phyloP scores from a whole-genome alignment of 2,797 vertebrate genomes.

The Sebastes baramenuke region DNA sequence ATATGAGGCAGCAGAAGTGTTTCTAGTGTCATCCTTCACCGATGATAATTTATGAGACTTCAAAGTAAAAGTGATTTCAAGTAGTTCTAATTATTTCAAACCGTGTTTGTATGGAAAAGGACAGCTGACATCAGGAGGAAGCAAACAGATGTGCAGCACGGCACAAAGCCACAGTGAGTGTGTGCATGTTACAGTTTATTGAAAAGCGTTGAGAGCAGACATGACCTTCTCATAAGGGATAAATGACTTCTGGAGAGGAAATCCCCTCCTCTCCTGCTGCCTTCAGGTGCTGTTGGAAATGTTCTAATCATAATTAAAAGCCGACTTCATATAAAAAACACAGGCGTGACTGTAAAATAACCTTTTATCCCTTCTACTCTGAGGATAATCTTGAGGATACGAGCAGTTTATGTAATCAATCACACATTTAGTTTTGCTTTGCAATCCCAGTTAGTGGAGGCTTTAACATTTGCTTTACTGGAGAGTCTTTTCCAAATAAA shows the following conservation, averaged over 20 bases:
- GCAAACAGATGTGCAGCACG: constrained; percentile 21
- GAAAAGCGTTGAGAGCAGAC: constrained; percentile 35
- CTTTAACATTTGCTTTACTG: background rate
- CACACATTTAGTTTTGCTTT: background rate
- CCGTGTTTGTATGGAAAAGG: constrained; percentile 5
- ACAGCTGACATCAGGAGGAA: constrained; percentile 17
- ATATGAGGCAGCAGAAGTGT: no score
- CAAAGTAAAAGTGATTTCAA: constrained; percentile 28
- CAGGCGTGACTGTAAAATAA: background rate
- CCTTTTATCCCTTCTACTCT: accelerated
- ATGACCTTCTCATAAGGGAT: constrained; percentile 15
- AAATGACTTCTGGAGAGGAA: constrained; percentile 43
- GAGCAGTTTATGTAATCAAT: background rate
- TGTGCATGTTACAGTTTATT: constrained; percentile 28
- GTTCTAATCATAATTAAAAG: background rate
- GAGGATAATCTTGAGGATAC: background rate
- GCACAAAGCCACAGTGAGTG: background rate
- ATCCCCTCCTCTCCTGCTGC: constrained; percentile 50
- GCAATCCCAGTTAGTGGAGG: background rate
- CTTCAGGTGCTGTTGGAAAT: constrained; percentile 32
- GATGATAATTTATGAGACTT: constrained; percentile 4
- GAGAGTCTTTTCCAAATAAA: background rate
- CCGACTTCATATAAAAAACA: background rate
- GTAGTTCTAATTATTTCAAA: constrained; percentile 15
- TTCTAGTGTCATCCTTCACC: no score